A percentile compares a stretch with the other conserved stretches of the same genome.
Evolutionary conservation across 1,140 invertebrate genomes (phyloP).

Genomic region (Bactericera cockerelli): DNA sequence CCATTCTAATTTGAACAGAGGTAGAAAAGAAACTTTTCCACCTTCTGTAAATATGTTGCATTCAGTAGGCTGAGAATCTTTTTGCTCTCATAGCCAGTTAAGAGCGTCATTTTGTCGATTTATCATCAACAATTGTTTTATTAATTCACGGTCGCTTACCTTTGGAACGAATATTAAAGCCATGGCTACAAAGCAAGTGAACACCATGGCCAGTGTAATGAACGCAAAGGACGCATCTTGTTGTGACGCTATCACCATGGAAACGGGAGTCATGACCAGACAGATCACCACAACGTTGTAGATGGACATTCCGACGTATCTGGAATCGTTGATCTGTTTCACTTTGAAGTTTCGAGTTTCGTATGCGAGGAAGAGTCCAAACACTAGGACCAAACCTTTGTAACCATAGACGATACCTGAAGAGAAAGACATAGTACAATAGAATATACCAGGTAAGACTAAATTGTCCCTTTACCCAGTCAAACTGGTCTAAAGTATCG

Average conservation of each 20-base stretch:
- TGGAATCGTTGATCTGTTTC: slow-evolving; percentile 84
- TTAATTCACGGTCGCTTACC: no score
- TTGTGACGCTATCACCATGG: slow-evolving; percentile 89
- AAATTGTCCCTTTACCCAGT: no score
- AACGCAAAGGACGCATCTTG: slow-evolving; percentile 96
- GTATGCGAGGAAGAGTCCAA: slow-evolving; percentile 93
- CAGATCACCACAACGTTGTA: slow-evolving; percentile 98
- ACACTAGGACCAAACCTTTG: slow-evolving; percentile 89
- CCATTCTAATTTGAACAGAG: no score
- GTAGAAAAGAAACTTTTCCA: no score
- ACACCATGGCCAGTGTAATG: slow-evolving; percentile 84
- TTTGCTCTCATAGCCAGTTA: no score
- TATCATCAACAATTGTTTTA: no score
- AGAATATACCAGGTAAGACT: no score
- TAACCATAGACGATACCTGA: slow-evolving; percentile 86
- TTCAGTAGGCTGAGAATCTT: no score
- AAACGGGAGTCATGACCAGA: slow-evolving; percentile 91
- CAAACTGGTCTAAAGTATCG: no score
- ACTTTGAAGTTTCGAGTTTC: slow-evolving; percentile 94
- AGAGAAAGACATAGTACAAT: slow-evolving; percentile 28
- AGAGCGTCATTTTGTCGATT: no score
- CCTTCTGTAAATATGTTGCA: no score
- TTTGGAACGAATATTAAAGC: slow-evolving; percentile 92
- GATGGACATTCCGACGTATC: slow-evolving; percentile 97
- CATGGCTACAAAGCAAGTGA: slow-evolving; percentile 91